Evolutionary conservation across 1,140 invertebrate genomes (phyloP).

Genomic region (Lepidurus arcticus): DNA sequence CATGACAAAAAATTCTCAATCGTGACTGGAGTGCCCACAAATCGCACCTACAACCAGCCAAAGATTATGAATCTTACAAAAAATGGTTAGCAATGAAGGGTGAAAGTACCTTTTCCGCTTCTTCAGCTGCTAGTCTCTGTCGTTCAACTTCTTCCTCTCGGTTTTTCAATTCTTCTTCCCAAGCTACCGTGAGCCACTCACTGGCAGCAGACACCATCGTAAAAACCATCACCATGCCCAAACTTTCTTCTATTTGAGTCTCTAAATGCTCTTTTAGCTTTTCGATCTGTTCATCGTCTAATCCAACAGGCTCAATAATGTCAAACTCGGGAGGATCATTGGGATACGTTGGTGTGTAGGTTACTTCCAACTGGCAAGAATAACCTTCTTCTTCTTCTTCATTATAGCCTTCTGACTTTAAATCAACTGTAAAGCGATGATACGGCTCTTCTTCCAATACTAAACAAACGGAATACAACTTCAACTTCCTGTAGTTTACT

Average conservation of each 20-base stretch:
- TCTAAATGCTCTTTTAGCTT: slow-evolving; percentile 62
- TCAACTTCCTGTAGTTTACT: slow-evolving; percentile 34
- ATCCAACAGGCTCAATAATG: slow-evolving; percentile 55
- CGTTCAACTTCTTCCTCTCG: slow-evolving; percentile 63
- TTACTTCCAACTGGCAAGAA: slow-evolving; percentile 67
- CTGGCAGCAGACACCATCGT: slow-evolving; percentile 85
- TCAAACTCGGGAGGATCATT: slow-evolving; percentile 75
- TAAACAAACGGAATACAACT: slow-evolving; percentile 45
- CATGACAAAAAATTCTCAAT: slow-evolving; percentile 94
- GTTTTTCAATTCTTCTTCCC: slow-evolving; percentile 67
- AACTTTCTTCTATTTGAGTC: slow-evolving; percentile 74
- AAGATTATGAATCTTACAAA: slow-evolving; percentile 34
- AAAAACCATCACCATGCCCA: slow-evolving; percentile 97
- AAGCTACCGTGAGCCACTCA: slow-evolving; percentile 82
- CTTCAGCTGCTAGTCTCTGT: slow-evolving; percentile 69
- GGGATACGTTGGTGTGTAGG: slow-evolving; percentile 80
- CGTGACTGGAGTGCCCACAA: slow-evolving; percentile 90
- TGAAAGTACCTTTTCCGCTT: slow-evolving; percentile 68
- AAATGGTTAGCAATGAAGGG: background rate
- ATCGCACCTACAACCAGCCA: slow-evolving; percentile 62
- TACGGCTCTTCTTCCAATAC: slow-evolving; percentile 61
- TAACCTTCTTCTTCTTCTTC: slow-evolving; percentile 59
- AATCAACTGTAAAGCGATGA: slow-evolving; percentile 66
- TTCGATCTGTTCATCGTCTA: slow-evolving; percentile 46
- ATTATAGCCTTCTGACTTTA: slow-evolving; percentile 69